These are phyloP conservation scores for Thumatha senex DNA, from an alignment of 2,888 invertebrate genomes.

Conservation along the genomic window DNA sequence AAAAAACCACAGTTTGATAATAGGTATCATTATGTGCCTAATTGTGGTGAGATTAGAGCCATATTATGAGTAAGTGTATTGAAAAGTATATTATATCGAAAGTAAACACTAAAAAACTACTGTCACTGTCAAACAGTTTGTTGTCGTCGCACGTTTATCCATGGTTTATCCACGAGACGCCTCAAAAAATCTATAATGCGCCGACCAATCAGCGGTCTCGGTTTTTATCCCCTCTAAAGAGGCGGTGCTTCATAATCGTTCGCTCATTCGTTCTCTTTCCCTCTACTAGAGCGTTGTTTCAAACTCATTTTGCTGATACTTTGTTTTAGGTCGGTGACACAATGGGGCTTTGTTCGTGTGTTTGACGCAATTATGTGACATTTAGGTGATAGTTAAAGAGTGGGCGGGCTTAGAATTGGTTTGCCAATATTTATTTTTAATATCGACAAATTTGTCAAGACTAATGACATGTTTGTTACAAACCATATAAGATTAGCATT, in stretches of 20 bases:
- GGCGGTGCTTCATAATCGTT: constrained; percentile 65
- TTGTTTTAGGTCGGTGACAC: constrained; percentile 48
- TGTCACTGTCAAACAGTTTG: constrained; percentile 57
- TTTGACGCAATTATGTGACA: constrained; percentile 17
- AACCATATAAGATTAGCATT: no score
- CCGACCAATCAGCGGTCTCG: constrained; percentile 66
- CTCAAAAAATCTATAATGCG: constrained; percentile 74
- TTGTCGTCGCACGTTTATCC: constrained; percentile 54
- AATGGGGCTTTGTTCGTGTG: constrained; percentile 37
- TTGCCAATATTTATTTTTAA: constrained; percentile 3
- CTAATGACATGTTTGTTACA: no score
- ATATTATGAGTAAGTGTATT: no score
- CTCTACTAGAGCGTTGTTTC: constrained; percentile 58
- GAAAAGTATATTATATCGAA: no score
- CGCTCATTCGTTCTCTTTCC: constrained; percentile 62
- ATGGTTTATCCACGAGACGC: constrained; percentile 38
- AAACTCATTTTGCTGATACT: constrained; percentile 50
- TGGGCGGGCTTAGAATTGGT: constrained; percentile 29
- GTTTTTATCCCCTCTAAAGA: constrained; percentile 70
- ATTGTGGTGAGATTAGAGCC: no score
- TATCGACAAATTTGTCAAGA: neutral
- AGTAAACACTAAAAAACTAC: constrained; percentile 44
- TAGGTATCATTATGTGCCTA: no score
- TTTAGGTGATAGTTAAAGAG: constrained; percentile 17
- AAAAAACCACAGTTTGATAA: no score